Conservation (phyloP, 2,113 vertebrate species). For the Lontra canadensis region DNA sequence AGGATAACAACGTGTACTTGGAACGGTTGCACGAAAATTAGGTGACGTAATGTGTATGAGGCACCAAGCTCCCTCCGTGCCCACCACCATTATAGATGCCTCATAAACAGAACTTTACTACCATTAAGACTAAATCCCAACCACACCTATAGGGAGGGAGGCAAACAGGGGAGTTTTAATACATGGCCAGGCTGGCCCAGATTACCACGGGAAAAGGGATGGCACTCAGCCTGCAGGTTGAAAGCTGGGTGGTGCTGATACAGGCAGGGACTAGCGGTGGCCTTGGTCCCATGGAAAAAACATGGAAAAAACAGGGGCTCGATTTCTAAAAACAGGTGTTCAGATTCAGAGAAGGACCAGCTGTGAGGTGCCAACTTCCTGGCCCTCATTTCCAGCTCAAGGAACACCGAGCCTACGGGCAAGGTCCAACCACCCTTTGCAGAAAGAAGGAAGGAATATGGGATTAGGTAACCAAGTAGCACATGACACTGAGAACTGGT, state of each 20-base stretch:
- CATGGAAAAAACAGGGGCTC: neutral
- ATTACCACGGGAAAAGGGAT: neutral
- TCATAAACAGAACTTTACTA: slow-evolving; percentile 64
- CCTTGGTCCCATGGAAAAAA: neutral
- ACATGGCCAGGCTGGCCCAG: neutral
- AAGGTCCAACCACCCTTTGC: neutral
- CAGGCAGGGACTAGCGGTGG: neutral
- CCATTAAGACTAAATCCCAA: slow-evolving; percentile 51
- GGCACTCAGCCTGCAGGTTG: neutral
- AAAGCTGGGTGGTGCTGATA: neutral
- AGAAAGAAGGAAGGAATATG: neutral
- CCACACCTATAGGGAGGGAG: neutral
- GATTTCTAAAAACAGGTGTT: neutral
- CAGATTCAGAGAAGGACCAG: neutral
- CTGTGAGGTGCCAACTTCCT: neutral
- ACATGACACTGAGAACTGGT: neutral
- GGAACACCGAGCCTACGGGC: neutral
- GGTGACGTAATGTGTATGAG: slow-evolving; percentile 19
- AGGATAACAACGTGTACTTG: slow-evolving; percentile 5
- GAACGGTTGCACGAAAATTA: neutral
- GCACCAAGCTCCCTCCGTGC: neutral
- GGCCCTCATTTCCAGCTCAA: neutral
- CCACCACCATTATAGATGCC: neutral
- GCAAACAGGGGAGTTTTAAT: neutral
- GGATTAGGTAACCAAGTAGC: neutral